These are phyloP conservation scores for Zelostemma sp. DNA, from an alignment of 1,140 invertebrate genomes.

Conservation along the genomic window DNA sequence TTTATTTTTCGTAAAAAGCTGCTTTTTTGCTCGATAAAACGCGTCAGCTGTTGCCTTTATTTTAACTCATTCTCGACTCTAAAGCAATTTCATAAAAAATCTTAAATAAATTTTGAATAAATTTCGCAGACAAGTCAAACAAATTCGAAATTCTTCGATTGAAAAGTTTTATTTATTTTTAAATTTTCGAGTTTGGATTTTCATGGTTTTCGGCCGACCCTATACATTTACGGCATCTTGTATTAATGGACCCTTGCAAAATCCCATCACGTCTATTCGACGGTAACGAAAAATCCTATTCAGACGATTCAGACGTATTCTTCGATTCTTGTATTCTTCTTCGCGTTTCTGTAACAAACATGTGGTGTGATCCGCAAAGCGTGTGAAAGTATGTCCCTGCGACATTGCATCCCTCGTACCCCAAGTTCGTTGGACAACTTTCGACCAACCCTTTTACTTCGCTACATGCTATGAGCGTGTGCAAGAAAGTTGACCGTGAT, in stretches of 20 bases:
- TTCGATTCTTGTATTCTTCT: not conserved
- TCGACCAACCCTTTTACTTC: constrained; percentile 20
- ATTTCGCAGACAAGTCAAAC: not conserved
- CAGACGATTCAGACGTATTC: not conserved
- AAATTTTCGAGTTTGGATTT: too few relatives aligned
- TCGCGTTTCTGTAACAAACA: not conserved
- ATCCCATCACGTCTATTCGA: not conserved
- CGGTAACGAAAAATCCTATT: not conserved
- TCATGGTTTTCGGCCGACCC: not conserved
- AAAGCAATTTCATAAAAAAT: not conserved
- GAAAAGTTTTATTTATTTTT: too few relatives aligned
- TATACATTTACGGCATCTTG: not conserved
- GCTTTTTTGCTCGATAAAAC: too few relatives aligned
- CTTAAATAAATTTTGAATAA: not conserved
- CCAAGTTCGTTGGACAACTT: not conserved
- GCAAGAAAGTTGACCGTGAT: constrained; percentile 18
- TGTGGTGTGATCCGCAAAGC: not conserved
- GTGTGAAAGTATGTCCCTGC: not conserved
- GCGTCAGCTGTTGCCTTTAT: too few relatives aligned
- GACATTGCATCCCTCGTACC: not conserved
- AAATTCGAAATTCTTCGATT: too few relatives aligned
- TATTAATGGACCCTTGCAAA: not conserved
- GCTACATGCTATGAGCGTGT: constrained; percentile 1
- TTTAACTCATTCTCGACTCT: too few relatives aligned
- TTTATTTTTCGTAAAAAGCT: too few relatives aligned